These are phyloP conservation scores for Sarcophaga carnaria DNA, from an alignment of 2,888 invertebrate genomes.

Conservation along the genomic window DNA sequence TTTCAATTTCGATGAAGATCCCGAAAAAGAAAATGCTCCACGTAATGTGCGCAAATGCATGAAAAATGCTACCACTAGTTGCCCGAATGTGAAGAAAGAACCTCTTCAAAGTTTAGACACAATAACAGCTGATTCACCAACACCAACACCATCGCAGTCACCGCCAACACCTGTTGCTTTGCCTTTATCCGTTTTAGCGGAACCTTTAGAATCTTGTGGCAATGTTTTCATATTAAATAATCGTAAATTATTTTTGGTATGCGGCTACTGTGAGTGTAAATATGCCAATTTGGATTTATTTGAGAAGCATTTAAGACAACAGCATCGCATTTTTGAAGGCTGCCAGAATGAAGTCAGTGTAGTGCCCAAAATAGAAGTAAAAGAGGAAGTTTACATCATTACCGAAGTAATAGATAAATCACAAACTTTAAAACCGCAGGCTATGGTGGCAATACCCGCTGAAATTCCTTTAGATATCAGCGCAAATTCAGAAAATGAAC, in stretches of 20 bases:
- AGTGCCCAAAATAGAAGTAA: slow-evolving; percentile 66
- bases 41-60: slow-evolving; percentile 61
- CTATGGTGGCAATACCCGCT: slow-evolving; percentile 72
- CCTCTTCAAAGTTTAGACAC: slow-evolving; percentile 43
- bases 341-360: slow-evolving; percentile 67
- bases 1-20: slow-evolving; percentile 63
- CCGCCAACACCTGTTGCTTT: slow-evolving; percentile 45
- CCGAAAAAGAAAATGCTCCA: slow-evolving; percentile 69
- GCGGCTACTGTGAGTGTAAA: slow-evolving; percentile 75
- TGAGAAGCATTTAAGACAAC: slow-evolving; percentile 74
- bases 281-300: slow-evolving; percentile 74
- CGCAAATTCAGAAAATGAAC: slow-evolving; percentile 65
- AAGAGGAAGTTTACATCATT: slow-evolving; percentile 70
- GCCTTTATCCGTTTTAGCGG: slow-evolving; percentile 51
- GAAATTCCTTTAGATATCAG: slow-evolving; percentile 55
- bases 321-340: slow-evolving; percentile 74
- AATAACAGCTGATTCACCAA: slow-evolving; percentile 20
- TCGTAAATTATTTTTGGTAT: slow-evolving; percentile 73
- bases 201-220: slow-evolving; percentile 76
- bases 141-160: slow-evolving; percentile 13
- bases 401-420: slow-evolving; percentile 69
- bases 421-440: slow-evolving; percentile 71
- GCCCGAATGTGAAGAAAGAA: slow-evolving; percentile 55
- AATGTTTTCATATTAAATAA: slow-evolving; percentile 74
- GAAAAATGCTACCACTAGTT: slow-evolving; percentile 27